Evolutionary conservation across 2,113 vertebrate genomes (phyloP).

Genomic region (Misgurnus mizolepis): DNA sequence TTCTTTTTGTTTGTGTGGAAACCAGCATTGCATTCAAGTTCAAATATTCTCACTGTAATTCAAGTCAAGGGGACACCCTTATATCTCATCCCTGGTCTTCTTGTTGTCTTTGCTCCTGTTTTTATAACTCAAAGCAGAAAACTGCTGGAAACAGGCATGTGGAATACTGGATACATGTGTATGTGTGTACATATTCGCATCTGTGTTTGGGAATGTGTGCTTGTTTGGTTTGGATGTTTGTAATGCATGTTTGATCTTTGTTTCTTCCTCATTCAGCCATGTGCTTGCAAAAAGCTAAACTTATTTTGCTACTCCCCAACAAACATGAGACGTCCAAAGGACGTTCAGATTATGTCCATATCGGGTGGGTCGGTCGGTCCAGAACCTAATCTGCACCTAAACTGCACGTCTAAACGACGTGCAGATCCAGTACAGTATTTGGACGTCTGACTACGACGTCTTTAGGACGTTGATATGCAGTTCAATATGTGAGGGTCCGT

Average conservation of each 20-base stretch:
- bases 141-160: slow-evolving; percentile 70
- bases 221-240: slow-evolving; percentile 70
- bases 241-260: slow-evolving; percentile 73
- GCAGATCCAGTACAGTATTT: no score
- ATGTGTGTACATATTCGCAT: slow-evolving; percentile 39
- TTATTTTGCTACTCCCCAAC: slow-evolving; percentile 55
- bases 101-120: slow-evolving; percentile 60
- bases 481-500: no score
- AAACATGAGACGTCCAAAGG: no score
- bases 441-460: no score
- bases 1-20: slow-evolving; percentile 77
- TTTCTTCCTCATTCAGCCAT: slow-evolving; percentile 62
- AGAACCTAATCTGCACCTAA: no score
- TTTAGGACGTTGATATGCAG: no score
- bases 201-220: slow-evolving; percentile 21
- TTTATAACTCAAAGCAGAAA: slow-evolving; percentile 74
- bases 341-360: no score
- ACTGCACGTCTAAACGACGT: no score
- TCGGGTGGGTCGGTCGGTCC: no score
- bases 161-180: slow-evolving; percentile 61
- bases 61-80: slow-evolving; percentile 71
- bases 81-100: slow-evolving; percentile 54
- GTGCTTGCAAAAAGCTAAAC: slow-evolving; percentile 69
- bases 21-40: slow-evolving; percentile 71
- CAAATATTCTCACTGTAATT: slow-evolving; percentile 78